Evolutionary conservation across 2,888 invertebrate genomes (phyloP), one percentile per base, ranked within the genome.

Genomic region (Caenorhabditis sp.): DNA sequence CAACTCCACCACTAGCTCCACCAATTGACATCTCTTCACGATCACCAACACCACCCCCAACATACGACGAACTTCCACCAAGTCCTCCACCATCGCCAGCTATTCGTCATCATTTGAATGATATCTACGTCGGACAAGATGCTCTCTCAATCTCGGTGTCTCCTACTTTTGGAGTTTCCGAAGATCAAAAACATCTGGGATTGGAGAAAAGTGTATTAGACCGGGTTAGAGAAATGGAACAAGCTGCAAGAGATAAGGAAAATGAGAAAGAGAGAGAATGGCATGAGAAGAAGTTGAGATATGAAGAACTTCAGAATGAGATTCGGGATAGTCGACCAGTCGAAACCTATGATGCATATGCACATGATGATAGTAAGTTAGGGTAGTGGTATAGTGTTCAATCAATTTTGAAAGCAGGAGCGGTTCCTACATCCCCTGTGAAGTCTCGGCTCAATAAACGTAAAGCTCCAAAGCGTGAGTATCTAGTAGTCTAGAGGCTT

Each of bases 41-140:
- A 20, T 4, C 43, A 25, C 49, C 49, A 23, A 8, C 60, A 14
- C 60, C 60, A 26, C 3, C 49, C 2, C 59, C 57, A 14, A 56
- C 58, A 12, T 60, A 60, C 36, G 38, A 54, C 43, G 38, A 58
- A 10, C 61, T 43, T 10, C 43, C 43, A 43, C 25, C 36, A 7
- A 17, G 8, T 17, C 25, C 49, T 17, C 17, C 17, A 23, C 49
- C 60, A n/a, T 17, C 49, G 3, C 71, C 71, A 31, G 43, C 63
- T 17, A 59, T 60, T 5, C 63, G 61, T n/a, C 61, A 67, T n/a
- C 61, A 73, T 54, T 62, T 61, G 49, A 65, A 68, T 17, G 66
- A 65, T 7, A 65, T 73, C 43, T 73, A 73, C 36, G 58, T 73
- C n/a, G 73, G 73, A 53, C 66, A 60, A 43, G 69, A 73, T 5